Evolutionary conservation across 2,797 vertebrate species (phyloP).

Genomic region (Myotis pilosus): DNA sequence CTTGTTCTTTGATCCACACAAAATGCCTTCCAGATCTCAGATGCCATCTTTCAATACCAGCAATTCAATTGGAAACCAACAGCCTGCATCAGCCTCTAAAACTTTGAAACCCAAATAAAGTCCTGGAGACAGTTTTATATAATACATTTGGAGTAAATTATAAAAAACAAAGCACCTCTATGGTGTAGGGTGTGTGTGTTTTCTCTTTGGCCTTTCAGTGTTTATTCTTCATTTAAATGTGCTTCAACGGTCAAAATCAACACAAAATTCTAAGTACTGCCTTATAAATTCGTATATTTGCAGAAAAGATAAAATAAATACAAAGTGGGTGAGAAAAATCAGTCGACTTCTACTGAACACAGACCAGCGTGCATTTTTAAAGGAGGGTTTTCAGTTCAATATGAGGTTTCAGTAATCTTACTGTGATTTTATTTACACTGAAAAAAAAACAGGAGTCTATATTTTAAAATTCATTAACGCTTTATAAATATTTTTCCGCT

Average conservation of each 20-base stretch:
- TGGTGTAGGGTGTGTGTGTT: background rate
- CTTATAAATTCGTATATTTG: background rate
- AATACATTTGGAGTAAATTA: slow-evolving; percentile 27
- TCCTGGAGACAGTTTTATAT: background rate
- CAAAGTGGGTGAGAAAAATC: background rate
- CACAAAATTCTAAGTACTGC: slow-evolving; percentile 33
- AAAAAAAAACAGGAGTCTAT: background rate
- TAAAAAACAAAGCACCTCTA: background rate
- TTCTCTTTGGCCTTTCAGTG: background rate
- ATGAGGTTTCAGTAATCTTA: background rate
- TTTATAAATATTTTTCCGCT: slow-evolving; percentile 9
- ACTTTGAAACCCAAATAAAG: background rate
- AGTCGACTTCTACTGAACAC: slow-evolving; percentile 10
- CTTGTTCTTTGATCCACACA: background rate
- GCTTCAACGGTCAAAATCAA: slow-evolving; percentile 16
- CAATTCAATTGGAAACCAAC: background rate
- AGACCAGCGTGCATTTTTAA: slow-evolving; percentile 3
- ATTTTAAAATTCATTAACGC: background rate
- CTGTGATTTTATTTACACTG: slow-evolving; percentile 19
- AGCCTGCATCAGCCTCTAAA: background rate
- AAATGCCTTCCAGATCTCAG: background rate
- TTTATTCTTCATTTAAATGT: background rate
- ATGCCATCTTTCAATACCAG: background rate
- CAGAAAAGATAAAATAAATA: background rate
- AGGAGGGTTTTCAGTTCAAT: background rate